Evolutionary conservation across 1,140 invertebrate species (phyloP).

Genomic region (Sesamia nonagrioides): DNA sequence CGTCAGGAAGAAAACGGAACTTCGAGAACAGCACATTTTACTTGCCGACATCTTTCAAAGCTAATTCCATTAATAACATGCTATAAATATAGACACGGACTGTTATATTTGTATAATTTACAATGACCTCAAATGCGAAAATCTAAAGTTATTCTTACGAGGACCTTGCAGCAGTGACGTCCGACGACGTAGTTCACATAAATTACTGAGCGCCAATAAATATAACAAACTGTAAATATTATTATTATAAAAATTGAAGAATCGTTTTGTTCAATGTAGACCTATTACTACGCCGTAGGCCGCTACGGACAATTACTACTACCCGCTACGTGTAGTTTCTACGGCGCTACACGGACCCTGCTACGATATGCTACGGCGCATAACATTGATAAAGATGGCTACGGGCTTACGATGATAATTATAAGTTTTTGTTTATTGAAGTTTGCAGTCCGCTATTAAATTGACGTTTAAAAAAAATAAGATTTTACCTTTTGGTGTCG

Average conservation of each 20-base stretch:
- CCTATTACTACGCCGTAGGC: constrained; percentile 34
- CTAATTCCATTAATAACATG: constrained; percentile 12
- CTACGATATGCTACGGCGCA: neutral
- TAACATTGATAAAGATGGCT: neutral
- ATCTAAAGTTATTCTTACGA: constrained; percentile 40
- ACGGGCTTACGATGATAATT: too few relatives aligned
- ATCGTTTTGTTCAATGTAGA: constrained; percentile 12
- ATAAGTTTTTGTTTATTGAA: too few relatives aligned
- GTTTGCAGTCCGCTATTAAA: too few relatives aligned
- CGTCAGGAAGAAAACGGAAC: constrained; percentile 8
- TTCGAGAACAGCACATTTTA: neutral
- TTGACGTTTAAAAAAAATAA: too few relatives aligned
- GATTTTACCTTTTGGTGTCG: too few relatives aligned
- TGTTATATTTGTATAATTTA: constrained; percentile 38
- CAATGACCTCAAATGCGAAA: constrained; percentile 37
- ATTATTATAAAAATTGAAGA: neutral
- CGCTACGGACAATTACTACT: constrained; percentile 23
- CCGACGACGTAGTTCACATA: constrained; percentile 35
- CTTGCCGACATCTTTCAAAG: neutral
- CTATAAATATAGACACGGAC: constrained; percentile 19
- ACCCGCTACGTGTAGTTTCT: constrained; percentile 24
- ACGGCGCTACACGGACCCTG: constrained; percentile 37
- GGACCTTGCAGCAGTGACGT: constrained; percentile 36
- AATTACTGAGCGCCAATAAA: constrained; percentile 29
- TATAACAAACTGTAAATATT: constrained; percentile 23